A percentile compares a stretch with the other conserved stretches of the same genome.
Evolutionary conservation across 2,888 invertebrate genomes (phyloP).

Genomic region (Melipona beecheii): DNA sequence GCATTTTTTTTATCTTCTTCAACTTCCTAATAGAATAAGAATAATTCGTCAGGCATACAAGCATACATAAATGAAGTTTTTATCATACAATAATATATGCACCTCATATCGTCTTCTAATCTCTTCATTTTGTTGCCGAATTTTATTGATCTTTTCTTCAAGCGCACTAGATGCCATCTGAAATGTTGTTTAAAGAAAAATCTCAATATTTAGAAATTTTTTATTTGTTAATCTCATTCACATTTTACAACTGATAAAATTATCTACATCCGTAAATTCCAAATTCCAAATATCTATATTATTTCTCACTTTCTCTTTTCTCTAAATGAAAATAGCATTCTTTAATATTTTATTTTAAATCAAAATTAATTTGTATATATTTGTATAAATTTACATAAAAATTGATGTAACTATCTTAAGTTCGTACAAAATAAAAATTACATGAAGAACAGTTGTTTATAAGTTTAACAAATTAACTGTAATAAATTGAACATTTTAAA

Average conservation of each 20-base stretch:
- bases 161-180: conserved; percentile 79
- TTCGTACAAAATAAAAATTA: background rate
- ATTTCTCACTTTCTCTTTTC: background rate
- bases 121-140: conserved; percentile 81
- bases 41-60: background rate
- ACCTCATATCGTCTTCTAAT: conserved; percentile 81
- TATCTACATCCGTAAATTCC: background rate
- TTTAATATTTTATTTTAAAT: background rate
- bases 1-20: conserved; percentile 84
- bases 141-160: conserved; percentile 81
- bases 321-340: background rate
- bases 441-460: background rate
- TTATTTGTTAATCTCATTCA: background rate
- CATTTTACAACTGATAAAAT: background rate
- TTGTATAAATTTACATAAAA: background rate
- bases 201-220: background rate
- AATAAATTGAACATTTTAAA: conserved; percentile 3
- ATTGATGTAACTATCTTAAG: background rate
- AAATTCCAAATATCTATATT: background rate
- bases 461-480: conserved; percentile 8
- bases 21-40: conserved; percentile 78
- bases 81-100: conserved; percentile 13
- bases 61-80: background rate
- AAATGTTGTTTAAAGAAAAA: background rate
- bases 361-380: background rate